Evolutionary conservation across 1,140 invertebrate genomes (phyloP).

Genomic region (Triops cancriformis): DNA sequence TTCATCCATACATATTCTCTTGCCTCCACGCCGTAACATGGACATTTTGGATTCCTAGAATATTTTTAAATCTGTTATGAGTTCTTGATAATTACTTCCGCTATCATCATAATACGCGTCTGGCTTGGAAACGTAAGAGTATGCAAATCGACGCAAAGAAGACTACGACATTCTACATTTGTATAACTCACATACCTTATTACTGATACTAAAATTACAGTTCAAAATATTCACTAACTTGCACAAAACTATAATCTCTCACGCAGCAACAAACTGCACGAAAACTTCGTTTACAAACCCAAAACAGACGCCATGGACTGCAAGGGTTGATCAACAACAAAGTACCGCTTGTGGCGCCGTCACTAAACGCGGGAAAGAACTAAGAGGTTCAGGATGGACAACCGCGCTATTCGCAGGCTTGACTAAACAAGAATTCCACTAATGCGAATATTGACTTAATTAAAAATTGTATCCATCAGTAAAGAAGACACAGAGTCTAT

Average conservation of each 20-base stretch:
- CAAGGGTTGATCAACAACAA: not conserved
- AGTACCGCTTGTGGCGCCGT: not conserved
- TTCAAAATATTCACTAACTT: not conserved
- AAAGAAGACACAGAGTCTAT: too few relatives aligned
- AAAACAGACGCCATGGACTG: not conserved
- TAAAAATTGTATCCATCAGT: not conserved
- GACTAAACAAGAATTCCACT: too few relatives aligned
- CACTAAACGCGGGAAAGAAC: not conserved
- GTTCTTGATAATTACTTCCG: too few relatives aligned
- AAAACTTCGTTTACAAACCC: not conserved
- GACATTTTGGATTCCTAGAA: conserved; percentile 29
- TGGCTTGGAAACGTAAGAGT: too few relatives aligned
- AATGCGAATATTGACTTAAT: not conserved
- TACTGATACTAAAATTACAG: not conserved
- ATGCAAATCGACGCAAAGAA: too few relatives aligned
- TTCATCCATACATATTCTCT: conserved; percentile 83
- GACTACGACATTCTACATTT: too few relatives aligned
- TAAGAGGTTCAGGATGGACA: not conserved
- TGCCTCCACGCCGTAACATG: conserved; percentile 74
- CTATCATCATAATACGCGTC: too few relatives aligned
- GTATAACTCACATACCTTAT: too few relatives aligned
- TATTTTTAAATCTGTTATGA: too few relatives aligned
- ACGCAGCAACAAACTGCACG: not conserved
- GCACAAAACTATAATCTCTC: not conserved
- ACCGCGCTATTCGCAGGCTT: too few relatives aligned